Evolutionary conservation across 2,113 vertebrate genomes (phyloP).

Genomic region (Macrotis lagotis): DNA sequence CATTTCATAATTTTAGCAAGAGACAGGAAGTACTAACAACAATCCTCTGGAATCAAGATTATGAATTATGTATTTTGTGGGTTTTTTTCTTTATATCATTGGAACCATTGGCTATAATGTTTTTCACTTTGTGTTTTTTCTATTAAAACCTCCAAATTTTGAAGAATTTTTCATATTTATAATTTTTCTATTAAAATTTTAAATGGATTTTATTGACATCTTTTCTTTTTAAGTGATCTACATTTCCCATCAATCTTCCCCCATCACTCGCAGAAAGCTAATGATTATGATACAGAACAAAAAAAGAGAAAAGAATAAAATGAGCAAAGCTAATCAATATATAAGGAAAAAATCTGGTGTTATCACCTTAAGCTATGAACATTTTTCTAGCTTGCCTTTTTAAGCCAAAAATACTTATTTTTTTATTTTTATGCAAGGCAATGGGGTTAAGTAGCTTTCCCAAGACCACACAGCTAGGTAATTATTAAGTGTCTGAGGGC

Average conservation of each 20-base stretch:
- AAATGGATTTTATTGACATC: neutral
- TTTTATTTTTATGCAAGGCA: no score
- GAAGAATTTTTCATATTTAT: neutral
- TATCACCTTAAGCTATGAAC: neutral
- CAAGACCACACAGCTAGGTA: no score
- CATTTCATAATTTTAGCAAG: neutral
- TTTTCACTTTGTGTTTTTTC: neutral
- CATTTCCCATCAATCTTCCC: neutral
- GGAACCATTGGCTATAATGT: neutral
- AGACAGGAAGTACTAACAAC: neutral
- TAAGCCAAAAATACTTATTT: neutral
- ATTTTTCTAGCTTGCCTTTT: neutral
- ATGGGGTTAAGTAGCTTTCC: no score
- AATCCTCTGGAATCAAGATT: neutral
- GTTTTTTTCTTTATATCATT: neutral
- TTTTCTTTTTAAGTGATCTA: neutral
- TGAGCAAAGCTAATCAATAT: neutral
- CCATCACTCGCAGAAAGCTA: neutral
- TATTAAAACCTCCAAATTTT: neutral
- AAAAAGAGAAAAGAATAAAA: neutral
- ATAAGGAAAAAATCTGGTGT: neutral
- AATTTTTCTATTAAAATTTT: neutral
- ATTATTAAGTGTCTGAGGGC: no score
- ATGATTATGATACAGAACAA: neutral
- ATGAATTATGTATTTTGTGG: neutral